phyloP scores from a whole-genome alignment of 2,113 vertebrate species.

The Notothenia coriiceps region DNA sequence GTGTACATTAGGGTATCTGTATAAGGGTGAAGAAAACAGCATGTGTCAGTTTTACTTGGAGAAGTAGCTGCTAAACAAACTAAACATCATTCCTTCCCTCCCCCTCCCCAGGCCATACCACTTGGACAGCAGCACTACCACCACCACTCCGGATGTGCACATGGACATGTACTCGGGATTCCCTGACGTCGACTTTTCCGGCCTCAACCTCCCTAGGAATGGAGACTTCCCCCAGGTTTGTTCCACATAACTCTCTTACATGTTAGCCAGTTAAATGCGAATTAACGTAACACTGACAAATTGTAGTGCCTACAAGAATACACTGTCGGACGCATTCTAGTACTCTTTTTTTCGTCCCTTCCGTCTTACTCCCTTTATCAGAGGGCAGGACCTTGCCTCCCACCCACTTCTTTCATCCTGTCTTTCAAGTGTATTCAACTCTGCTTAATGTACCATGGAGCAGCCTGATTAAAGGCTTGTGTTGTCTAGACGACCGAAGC shows the following conservation, averaged over 20 bases:
- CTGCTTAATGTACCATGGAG: constrained; percentile 39
- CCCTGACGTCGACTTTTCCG: constrained; percentile 74
- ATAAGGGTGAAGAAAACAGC: background rate
- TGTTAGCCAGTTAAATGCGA: background rate
- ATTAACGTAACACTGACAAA: background rate
- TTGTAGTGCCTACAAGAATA: background rate
- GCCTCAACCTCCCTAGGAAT: constrained; percentile 68
- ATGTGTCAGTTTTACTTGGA: background rate
- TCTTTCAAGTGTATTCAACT: constrained; percentile 45
- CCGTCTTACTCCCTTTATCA: constrained; percentile 9
- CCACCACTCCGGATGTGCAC: constrained; percentile 75
- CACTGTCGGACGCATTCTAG: background rate
- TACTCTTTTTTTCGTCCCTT: background rate
- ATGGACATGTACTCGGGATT: constrained; percentile 80
- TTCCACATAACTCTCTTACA: constrained; percentile 12
- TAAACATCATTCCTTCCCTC: constrained; percentile 6
- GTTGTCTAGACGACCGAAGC: constrained; percentile 64
- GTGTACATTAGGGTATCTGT: background rate
- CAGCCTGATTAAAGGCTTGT: constrained; percentile 63
- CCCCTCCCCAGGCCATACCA: constrained; percentile 79
- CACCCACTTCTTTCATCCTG: constrained; percentile 50
- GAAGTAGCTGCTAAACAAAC: background rate
- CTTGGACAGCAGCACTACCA: constrained; percentile 77
- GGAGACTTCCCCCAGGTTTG: constrained; percentile 83
- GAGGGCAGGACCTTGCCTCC: constrained; percentile 12